phyloP scores from a whole-genome alignment of 2,888 invertebrate genomes.

The Nomada ruficornis region DNA sequence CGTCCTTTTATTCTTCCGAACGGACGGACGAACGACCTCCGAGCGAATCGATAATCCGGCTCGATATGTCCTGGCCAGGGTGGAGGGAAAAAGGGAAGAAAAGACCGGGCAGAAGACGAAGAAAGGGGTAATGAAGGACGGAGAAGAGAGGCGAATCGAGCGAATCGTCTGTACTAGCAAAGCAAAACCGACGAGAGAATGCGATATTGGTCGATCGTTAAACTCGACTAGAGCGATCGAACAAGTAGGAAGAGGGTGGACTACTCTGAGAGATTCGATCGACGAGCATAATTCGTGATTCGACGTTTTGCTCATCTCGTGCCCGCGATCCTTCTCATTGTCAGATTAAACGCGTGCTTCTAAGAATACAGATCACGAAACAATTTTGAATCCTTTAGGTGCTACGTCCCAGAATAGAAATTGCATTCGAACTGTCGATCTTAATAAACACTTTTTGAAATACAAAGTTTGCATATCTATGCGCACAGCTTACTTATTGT shows the following conservation, averaged over 20 bases:
- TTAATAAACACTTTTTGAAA: no score
- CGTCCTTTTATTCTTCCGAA: slow-evolving; percentile 67
- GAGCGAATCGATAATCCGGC: slow-evolving; percentile 77
- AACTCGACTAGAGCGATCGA: slow-evolving; percentile 46
- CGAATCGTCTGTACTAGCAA: slow-evolving; percentile 14
- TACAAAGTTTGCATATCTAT: no score
- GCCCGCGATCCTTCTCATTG: slow-evolving; percentile 44
- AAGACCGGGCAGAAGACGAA: not conserved
- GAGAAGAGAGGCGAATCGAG: slow-evolving; percentile 8
- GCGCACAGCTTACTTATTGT: no score
- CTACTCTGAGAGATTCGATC: slow-evolving; percentile 59
- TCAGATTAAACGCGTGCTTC: slow-evolving; percentile 39
- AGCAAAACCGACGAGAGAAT: slow-evolving; percentile 60
- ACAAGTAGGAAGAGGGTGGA: slow-evolving; percentile 11
- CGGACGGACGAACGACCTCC: slow-evolving; percentile 60
- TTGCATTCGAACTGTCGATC: no score
- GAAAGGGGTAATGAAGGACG: not conserved
- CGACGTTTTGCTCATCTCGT: slow-evolving; percentile 49
- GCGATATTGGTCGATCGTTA: slow-evolving; percentile 67
- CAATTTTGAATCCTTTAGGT: slow-evolving; percentile 10
- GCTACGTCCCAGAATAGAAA: no score
- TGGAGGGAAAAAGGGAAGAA: slow-evolving; percentile 50
- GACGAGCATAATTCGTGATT: slow-evolving; percentile 65
- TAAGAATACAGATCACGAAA: slow-evolving; percentile 50
- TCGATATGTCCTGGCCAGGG: slow-evolving; percentile 67